Percentiles rank a stretch among this genome's conserved stretches.
Evolutionary conservation across 2,888 invertebrate species (phyloP).

Genomic region (Tillus elongatus): DNA sequence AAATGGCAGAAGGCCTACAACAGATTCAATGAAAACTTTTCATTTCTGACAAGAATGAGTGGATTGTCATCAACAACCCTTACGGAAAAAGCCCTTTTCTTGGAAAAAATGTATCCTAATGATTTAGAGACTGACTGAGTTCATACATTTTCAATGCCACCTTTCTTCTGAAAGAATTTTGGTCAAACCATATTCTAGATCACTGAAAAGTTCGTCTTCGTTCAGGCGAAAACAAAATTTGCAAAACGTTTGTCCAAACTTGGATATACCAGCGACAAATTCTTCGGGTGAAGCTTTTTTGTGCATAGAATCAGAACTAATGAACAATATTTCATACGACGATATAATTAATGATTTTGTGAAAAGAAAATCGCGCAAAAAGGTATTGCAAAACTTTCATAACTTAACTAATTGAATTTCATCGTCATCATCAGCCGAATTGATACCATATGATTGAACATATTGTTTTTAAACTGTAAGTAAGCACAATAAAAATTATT

Average conservation of each 20-base stretch:
- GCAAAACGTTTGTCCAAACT: constrained; percentile 14
- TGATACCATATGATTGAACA: constrained; percentile 7
- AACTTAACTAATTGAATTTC: constrained; percentile 1
- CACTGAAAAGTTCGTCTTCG: constrained; percentile 15
- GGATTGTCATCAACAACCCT: constrained; percentile 15
- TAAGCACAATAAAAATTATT: constrained; percentile 5
- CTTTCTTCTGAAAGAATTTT: constrained; percentile 19
- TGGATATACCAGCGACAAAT: constrained; percentile 13
- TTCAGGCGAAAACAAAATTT: constrained; percentile 13
- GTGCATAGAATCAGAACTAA: constrained; percentile 23
- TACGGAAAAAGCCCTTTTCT: constrained; percentile 14
- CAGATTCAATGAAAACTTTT: too few species aligned
- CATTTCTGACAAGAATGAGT: constrained; percentile 20
- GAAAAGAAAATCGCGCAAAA: constrained; percentile 16
- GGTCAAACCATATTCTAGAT: constrained; percentile 18
- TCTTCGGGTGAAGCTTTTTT: constrained; percentile 15
- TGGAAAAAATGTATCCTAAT: constrained; percentile 20
- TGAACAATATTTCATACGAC: constrained; percentile 22
- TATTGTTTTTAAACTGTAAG: constrained; percentile 8
- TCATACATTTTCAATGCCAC: constrained; percentile 22
- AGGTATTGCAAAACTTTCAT: not conserved
- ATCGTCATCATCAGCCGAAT: too few species aligned
- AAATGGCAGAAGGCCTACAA: constrained; percentile 13
- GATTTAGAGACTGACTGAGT: constrained; percentile 22
- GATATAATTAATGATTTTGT: constrained; percentile 20